Evolutionary conservation across 2,797 vertebrate species (phyloP).

Genomic region (Heterohyrax brucei): DNA sequence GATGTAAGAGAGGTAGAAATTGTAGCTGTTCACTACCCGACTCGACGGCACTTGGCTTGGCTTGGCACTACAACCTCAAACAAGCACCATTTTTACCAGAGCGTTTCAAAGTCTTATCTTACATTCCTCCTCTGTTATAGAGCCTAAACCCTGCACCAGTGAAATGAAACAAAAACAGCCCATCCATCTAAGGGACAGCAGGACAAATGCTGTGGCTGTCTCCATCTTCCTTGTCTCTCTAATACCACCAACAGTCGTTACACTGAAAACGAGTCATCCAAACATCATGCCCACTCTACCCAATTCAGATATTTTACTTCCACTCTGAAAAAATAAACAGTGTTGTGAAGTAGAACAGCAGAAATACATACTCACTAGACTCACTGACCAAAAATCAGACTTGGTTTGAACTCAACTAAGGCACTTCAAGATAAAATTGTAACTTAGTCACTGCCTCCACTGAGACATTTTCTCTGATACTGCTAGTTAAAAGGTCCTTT

Average conservation of each 20-base stretch:
- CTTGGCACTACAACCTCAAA: not conserved
- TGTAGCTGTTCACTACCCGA: not conserved
- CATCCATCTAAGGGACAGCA: not conserved
- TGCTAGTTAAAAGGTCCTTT: not conserved
- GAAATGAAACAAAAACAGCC: slow-evolving; percentile 25
- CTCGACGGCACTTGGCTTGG: too few relatives aligned
- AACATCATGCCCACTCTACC: not conserved
- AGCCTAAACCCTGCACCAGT: not conserved
- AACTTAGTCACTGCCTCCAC: not conserved
- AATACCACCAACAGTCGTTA: not conserved
- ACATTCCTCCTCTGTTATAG: not conserved
- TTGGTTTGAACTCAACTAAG: not conserved
- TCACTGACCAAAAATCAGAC: not conserved
- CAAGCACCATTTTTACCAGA: not conserved
- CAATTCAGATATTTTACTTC: not conserved
- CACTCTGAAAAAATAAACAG: not conserved
- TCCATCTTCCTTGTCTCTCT: not conserved
- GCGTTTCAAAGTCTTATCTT: not conserved
- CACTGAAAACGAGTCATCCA: not conserved
- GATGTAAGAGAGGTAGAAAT: not conserved
- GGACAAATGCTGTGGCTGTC: not conserved
- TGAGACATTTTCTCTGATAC: not conserved
- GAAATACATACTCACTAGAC: not conserved
- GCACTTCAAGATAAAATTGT: not conserved
- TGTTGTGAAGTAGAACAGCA: not conserved